These are phyloP conservation scores for Mustelus asterias DNA, from an alignment of 2,113 vertebrate genomes.

Conservation along the genomic window DNA sequence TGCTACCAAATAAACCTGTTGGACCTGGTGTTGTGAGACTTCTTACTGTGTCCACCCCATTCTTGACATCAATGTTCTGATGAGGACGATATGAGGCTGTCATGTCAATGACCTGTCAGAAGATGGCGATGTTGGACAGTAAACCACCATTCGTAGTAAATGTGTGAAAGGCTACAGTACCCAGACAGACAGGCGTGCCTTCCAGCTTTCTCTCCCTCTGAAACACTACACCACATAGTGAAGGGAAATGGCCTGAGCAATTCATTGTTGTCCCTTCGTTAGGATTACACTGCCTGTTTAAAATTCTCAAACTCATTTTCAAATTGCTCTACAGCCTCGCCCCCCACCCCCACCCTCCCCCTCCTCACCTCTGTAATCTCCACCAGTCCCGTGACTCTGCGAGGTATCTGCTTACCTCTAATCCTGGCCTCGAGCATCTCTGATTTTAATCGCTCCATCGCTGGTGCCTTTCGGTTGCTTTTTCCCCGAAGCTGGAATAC, in stretches of 20 bases:
- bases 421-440: not conserved
- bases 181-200: not conserved
- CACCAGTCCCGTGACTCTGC: too few relatives aligned
- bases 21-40: too few relatives aligned
- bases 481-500: not conserved
- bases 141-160: not conserved
- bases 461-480: too few relatives aligned
- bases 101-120: not conserved
- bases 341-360: too few relatives aligned
- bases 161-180: not conserved
- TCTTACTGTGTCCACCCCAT: too few relatives aligned
- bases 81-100: not conserved
- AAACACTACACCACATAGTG: not conserved
- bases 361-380: not conserved
- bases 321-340: not conserved
- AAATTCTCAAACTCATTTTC: not conserved
- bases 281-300: not conserved
- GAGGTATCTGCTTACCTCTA: not conserved
- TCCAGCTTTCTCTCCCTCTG: not conserved
- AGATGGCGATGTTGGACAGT: constrained; percentile 14
- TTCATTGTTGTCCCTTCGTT: not conserved
- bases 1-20: too few relatives aligned
- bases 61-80: too few relatives aligned
- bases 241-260: not conserved
- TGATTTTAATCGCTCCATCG: not conserved